Conservation (phyloP, 2,888 invertebrate species). For the Phengaris arion region DNA sequence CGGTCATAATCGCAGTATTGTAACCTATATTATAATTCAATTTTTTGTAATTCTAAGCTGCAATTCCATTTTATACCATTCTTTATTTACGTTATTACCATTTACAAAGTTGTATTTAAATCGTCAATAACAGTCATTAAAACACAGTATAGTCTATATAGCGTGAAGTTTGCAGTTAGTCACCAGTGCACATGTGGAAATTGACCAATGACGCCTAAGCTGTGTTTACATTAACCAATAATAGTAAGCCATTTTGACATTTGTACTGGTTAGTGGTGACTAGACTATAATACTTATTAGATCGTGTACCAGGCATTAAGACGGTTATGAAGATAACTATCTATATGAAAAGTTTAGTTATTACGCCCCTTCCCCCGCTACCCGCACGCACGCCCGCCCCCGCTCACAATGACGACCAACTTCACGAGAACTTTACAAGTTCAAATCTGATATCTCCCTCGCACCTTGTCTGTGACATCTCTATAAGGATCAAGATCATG, state of each 20-base stretch:
- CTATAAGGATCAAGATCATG: conserved; percentile 15
- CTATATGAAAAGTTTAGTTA: conserved; percentile 21
- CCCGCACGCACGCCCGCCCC: conserved; percentile 22
- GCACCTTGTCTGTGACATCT: conserved; percentile 36
- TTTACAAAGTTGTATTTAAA: background rate
- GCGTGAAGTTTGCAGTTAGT: too few species aligned
- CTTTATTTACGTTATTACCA: background rate
- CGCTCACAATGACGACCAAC: conserved; percentile 35
- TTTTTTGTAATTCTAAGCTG: background rate
- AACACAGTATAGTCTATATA: background rate
- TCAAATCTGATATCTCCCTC: conserved; percentile 60
- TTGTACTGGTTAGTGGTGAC: too few species aligned
- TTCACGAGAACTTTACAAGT: conserved; percentile 56
- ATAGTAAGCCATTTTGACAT: too few species aligned
- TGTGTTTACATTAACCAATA: too few species aligned
- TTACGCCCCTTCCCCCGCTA: conserved; percentile 1
- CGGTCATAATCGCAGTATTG: background rate
- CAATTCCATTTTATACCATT: background rate
- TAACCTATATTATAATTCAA: background rate
- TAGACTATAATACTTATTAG: background rate
- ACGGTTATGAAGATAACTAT: conserved; percentile 7
- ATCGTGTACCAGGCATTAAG: background rate
- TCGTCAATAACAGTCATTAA: background rate
- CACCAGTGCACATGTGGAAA: too few species aligned
- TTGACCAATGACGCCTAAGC: too few species aligned